Conservation (phyloP, 2,113 vertebrate species). For the Cariama cristata region DNA sequence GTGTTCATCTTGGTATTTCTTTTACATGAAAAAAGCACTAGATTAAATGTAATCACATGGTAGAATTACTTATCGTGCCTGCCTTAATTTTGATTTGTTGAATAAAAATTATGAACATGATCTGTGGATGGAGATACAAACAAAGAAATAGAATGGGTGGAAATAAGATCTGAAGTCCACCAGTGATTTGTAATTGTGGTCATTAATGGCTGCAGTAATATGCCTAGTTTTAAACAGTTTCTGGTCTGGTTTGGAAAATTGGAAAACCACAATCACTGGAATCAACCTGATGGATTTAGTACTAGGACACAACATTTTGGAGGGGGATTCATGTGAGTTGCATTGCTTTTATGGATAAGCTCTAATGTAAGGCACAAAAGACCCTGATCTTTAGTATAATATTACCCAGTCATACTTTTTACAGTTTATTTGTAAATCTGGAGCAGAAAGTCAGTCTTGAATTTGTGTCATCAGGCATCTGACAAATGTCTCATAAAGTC, state of each 20-base stretch:
- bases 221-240: neutral
- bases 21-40: neutral
- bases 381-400: neutral
- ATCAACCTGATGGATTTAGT: neutral
- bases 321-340: neutral
- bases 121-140: neutral
- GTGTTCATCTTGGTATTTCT: neutral
- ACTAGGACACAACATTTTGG: neutral
- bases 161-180: neutral
- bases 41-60: neutral
- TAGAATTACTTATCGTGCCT: neutral
- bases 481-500: neutral
- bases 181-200: neutral
- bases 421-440: neutral
- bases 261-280: neutral
- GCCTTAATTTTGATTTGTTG: neutral
- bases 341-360: neutral
- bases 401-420: neutral
- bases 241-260: neutral
- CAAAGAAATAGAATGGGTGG: neutral
- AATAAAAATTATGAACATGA: neutral
- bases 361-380: neutral
- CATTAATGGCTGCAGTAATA: neutral
- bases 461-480: neutral
- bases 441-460: neutral